phyloP scores from a whole-genome alignment of 2,113 vertebrate genomes.

The Grammomys surdaster region DNA sequence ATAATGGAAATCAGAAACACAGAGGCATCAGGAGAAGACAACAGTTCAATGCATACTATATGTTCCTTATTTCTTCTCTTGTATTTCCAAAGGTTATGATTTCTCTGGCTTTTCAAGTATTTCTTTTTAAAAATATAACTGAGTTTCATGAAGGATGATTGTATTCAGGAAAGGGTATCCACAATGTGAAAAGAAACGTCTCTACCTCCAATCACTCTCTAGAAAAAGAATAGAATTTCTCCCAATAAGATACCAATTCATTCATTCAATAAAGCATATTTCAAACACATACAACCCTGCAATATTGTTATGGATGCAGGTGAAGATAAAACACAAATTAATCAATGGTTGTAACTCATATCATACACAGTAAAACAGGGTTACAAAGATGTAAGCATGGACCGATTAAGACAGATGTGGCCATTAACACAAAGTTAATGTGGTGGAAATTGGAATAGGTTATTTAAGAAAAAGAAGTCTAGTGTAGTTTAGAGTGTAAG shows the following conservation, averaged over 20 bases:
- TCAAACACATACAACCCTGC: neutral
- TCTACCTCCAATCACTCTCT: too few relatives aligned
- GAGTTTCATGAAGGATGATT: neutral
- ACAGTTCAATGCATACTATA: neutral
- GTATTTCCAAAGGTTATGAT: neutral
- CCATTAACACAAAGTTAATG: neutral
- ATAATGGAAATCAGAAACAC: neutral
- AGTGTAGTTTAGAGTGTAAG: neutral
- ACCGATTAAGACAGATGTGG: neutral
- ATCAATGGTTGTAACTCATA: neutral
- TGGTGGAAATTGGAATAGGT: accelerated
- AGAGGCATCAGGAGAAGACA: neutral
- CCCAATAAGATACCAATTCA: neutral
- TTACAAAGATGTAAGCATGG: accelerated
- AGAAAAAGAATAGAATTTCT: neutral
- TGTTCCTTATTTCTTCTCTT: neutral
- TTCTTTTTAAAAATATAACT: neutral
- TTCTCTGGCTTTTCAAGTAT: neutral
- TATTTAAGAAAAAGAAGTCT: neutral
- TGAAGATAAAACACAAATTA: neutral
- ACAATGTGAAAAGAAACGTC: neutral
- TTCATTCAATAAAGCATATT: neutral
- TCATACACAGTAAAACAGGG: neutral
- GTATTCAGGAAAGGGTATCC: neutral
- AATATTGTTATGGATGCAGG: neutral